phyloP scores from a whole-genome alignment of 2,113 vertebrate genomes.

The human (Homo sapiens) region GRCh38 chr18:69474501-69475000 shows the following conservation, averaged over 20 bases:
- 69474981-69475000: neutral
- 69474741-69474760: neutral
- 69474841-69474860: neutral
- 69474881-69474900: neutral
- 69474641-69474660: neutral
- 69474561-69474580: neutral
- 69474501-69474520: neutral
- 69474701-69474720: neutral
- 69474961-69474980: neutral
- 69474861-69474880: neutral
- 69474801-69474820: neutral
- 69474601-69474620: neutral
- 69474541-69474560: neutral
- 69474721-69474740: neutral
- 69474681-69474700: neutral
- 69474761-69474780: neutral
- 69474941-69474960: neutral
- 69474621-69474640: slow-evolving; percentile 32
- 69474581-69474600: neutral
- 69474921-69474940: neutral
- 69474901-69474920: neutral
- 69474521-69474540: neutral
- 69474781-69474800: neutral
- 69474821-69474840: neutral
- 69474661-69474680: neutral